Percentiles rank a stretch among this genome's conserved stretches.
Conservation (phyloP, 37 sponge, comb jelly and placozoan species). For the Chondrilla cf. caribensis region DNA sequence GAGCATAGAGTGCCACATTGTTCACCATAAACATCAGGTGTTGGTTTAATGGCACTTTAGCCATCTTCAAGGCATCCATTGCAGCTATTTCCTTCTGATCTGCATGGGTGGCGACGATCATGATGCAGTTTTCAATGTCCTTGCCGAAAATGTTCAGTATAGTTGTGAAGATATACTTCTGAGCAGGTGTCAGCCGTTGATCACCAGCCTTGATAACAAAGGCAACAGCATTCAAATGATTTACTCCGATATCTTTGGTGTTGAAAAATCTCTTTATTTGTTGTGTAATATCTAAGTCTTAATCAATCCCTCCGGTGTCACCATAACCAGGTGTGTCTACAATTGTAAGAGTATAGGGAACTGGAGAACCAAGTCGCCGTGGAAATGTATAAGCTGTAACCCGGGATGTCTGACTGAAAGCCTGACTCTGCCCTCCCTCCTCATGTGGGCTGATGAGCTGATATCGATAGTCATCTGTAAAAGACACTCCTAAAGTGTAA, state of each 20-base stretch:
- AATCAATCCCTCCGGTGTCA: constrained; percentile 45
- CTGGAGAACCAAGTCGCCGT: not conserved
- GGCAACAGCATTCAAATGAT: constrained; percentile 44
- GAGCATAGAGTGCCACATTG: constrained; percentile 55
- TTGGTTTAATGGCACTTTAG: constrained; percentile 31
- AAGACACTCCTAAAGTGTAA: constrained; percentile 53
- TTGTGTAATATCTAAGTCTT: constrained; percentile 17
- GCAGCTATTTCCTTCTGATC: constrained; percentile 55
- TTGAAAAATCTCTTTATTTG: constrained; percentile 52
- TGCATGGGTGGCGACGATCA: constrained; percentile 72
- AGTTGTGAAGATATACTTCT: constrained; percentile 56
- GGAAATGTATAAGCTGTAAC: constrained; percentile 61
- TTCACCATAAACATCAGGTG: constrained; percentile 55
- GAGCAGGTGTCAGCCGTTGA: constrained; percentile 45
- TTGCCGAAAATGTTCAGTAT: constrained; percentile 58
- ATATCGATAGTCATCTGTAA: constrained; percentile 61
- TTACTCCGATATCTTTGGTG: constrained; percentile 12
- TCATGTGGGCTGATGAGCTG: constrained; percentile 35
- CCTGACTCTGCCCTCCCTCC: not conserved
- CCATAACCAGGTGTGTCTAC: constrained; percentile 79
- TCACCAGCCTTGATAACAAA: constrained; percentile 55
- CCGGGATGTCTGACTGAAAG: constrained; percentile 37
- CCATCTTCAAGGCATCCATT: constrained; percentile 42
- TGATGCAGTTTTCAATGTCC: constrained; percentile 33
- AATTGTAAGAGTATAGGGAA: constrained; percentile 45